Conservation (phyloP, 2,797 vertebrate genomes). For the Carcharodon carcharias region DNA sequence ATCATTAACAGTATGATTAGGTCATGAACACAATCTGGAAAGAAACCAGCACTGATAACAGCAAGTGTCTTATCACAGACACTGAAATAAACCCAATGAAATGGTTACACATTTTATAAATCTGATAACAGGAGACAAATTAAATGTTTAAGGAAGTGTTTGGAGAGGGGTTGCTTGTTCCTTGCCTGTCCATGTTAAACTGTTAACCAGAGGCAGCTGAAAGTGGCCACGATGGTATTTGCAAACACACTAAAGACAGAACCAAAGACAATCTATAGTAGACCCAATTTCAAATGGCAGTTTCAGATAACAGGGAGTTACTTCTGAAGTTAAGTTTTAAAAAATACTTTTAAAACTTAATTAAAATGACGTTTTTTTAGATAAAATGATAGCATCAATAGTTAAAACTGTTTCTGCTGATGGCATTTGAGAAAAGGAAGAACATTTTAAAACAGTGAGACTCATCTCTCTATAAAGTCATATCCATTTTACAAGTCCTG, state of each 20-base stretch:
- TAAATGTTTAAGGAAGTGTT: background rate
- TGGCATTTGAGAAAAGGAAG: background rate
- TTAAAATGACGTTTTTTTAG: background rate
- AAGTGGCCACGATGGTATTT: background rate
- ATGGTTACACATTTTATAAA: background rate
- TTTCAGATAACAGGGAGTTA: background rate
- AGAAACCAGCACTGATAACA: background rate
- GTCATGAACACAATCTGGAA: background rate
- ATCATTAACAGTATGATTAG: conserved; percentile 23
- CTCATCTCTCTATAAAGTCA: background rate
- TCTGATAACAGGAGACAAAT: background rate
- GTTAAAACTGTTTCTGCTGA: background rate
- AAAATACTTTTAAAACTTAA: background rate
- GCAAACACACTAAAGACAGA: background rate
- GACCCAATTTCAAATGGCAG: background rate
- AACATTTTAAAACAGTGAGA: background rate
- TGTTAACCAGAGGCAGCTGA: background rate
- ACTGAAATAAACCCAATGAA: background rate
- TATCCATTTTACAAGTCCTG: background rate
- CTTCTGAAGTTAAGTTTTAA: background rate
- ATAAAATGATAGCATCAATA: background rate
- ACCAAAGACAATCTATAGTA: background rate
- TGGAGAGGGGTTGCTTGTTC: background rate
- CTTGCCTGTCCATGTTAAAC: background rate
- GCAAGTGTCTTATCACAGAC: background rate